Evolutionary conservation across 1,140 invertebrate species (phyloP).

Genomic region (Pachyrhynchus sulphureomaculatus): DNA sequence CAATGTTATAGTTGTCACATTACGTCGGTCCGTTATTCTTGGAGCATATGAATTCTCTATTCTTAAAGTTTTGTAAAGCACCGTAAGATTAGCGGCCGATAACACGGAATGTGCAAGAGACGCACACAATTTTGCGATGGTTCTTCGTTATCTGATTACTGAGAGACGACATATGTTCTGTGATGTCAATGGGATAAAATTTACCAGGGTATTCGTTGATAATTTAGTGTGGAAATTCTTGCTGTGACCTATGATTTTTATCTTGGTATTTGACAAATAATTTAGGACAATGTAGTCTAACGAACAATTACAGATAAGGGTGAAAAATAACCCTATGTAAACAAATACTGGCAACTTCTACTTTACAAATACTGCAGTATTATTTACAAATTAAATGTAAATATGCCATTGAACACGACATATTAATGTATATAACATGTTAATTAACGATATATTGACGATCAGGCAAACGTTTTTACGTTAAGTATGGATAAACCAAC

Average conservation of each 20-base stretch:
- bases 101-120: conserved; percentile 11
- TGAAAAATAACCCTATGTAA: too few relatives aligned
- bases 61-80: not conserved
- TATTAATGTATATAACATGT: too few relatives aligned
- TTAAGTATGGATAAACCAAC: too few relatives aligned
- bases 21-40: too few relatives aligned
- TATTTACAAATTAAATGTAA: too few relatives aligned
- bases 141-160: conserved; percentile 23
- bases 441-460: too few relatives aligned
- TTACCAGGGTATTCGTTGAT: conserved; percentile 20
- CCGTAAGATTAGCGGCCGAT: conserved; percentile 6
- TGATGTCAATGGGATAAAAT: conserved; percentile 31
- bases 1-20: too few relatives aligned
- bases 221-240: conserved; percentile 30
- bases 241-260: conserved; percentile 22
- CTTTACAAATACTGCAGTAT: too few relatives aligned
- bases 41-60: conserved; percentile 5
- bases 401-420: too few relatives aligned
- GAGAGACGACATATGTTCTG: conserved; percentile 26
- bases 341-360: too few relatives aligned
- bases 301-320: not conserved
- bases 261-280: conserved; percentile 23
- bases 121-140: conserved; percentile 22
- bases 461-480: too few relatives aligned
- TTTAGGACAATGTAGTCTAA: conserved; percentile 15